These are phyloP conservation scores for Rhinolophus sinicus DNA, from an alignment of 2,113 vertebrate genomes.

Conservation along the genomic window DNA sequence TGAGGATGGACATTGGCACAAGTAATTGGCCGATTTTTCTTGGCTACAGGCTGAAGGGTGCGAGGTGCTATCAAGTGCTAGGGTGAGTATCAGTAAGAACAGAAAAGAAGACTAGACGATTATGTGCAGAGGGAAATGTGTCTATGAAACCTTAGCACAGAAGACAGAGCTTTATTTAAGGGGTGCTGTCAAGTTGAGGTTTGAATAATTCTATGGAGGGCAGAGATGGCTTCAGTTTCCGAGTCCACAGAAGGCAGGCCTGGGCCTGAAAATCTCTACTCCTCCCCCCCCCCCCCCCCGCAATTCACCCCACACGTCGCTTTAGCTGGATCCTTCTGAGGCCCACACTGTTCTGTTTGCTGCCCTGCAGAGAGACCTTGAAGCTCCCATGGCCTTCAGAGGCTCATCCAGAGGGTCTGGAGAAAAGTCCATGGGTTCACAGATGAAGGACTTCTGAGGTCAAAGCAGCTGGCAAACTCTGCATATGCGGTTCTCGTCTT, in stretches of 20 bases:
- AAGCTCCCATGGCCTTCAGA: not conserved
- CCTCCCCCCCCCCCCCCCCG: not conserved
- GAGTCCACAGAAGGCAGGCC: conserved; percentile 67
- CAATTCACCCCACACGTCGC: conserved; percentile 35
- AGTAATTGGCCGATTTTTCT: conserved; percentile 78
- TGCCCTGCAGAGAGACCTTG: not conserved
- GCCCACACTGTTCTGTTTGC: conserved; percentile 32
- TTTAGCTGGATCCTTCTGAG: not conserved
- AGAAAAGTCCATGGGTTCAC: not conserved
- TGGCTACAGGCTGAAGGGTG: conserved; percentile 77
- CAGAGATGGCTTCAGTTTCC: conserved; percentile 58
- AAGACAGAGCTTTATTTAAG: conserved; percentile 80
- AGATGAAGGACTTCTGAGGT: not conserved
- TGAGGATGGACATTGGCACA: conserved; percentile 71
- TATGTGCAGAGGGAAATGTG: conserved; percentile 80
- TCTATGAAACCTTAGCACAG: conserved; percentile 67
- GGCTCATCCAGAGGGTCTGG: not conserved
- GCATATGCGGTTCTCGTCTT: not conserved
- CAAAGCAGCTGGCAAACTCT: not conserved
- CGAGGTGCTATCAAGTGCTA: conserved; percentile 66
- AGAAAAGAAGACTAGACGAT: conserved; percentile 75
- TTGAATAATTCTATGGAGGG: conserved; percentile 70
- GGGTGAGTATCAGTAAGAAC: conserved; percentile 69
- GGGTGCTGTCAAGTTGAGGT: conserved; percentile 66
- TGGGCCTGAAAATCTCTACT: conserved; percentile 69